Conservation (phyloP, 2,888 invertebrate species). For the Tachina grossa region DNA sequence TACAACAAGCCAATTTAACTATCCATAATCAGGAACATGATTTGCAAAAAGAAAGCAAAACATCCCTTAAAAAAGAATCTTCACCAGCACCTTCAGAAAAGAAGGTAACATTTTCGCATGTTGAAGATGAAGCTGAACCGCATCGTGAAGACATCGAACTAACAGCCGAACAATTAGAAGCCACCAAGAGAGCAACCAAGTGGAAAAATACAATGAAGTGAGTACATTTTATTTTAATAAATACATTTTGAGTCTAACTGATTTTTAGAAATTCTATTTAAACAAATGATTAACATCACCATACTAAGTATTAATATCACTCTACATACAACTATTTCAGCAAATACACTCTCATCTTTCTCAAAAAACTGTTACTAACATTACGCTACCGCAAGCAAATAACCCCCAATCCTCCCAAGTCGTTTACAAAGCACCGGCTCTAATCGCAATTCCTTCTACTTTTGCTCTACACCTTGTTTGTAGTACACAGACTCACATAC, state of each 20-base stretch:
- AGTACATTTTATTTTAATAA: constrained; percentile 20
- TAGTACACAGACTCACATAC: constrained; percentile 37
- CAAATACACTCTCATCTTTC: constrained; percentile 77
- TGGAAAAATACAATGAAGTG: constrained; percentile 63
- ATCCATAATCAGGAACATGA: constrained; percentile 73
- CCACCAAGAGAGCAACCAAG: constrained; percentile 71
- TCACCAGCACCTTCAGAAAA: constrained; percentile 83
- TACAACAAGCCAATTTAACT: constrained; percentile 5
- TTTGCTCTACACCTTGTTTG: constrained; percentile 59
- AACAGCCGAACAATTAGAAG: constrained; percentile 80
- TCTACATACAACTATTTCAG: constrained; percentile 75
- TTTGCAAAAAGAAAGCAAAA: constrained; percentile 77
- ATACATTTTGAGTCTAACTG: not conserved
- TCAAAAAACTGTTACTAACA: constrained; percentile 81
- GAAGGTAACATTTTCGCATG: constrained; percentile 83
- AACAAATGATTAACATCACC: constrained; percentile 4
- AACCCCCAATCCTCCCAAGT: constrained; percentile 61
- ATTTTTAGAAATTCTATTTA: not conserved
- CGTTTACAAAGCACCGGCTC: constrained; percentile 68
- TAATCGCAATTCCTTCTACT: constrained; percentile 40
- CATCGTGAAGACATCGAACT: constrained; percentile 81
- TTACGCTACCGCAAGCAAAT: constrained; percentile 72
- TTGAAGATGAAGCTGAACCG: constrained; percentile 81
- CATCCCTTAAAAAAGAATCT: constrained; percentile 82
- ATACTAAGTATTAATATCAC: constrained; percentile 5